Base-by-base conservation (phyloP, 1,140 invertebrate species). In the Ectropis grisescens region DNA sequence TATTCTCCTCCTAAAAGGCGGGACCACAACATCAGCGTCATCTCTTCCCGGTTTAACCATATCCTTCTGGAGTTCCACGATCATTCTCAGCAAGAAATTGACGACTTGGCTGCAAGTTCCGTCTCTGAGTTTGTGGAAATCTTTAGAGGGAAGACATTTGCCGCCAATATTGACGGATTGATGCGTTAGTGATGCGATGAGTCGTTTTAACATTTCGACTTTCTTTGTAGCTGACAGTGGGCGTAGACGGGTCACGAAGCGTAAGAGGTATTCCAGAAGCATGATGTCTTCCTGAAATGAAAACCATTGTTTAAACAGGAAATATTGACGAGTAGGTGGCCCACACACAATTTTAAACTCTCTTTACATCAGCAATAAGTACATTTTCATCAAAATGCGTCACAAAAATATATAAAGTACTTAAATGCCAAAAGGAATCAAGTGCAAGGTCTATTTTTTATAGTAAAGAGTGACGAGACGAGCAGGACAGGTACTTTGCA, bases 191-290 rank as follows among this genome's bases (percentile, higher is more conserved):
- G 88, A 84, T 2, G 87, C 87, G 10, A 89, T 70, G 2, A 91
- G 57, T 25, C 90, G 81, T 52, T 85, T 86, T 15, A 91, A 62
- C 1, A 91, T 68, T 29, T 84, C 83, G 22, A 84, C 83, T 45
- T 84, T 86, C 29, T 79, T 85, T 24, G 85, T 84, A 3, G 84
- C 65, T 0, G 80, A 82, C 34, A 89, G 74, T 1, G 88, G 88
- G 24, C 87, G 83, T 7, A 93, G 69, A 39, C 90, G 85, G 8
- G 83, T 86, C 7, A 92, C 54, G 56, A 93, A 91, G 24, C 88
- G 83, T 2, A 92, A 68, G n/a, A 93, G 57, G 62, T 93, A 93
- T 61, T 93, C 91, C 9, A 92, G 45, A 1, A 91, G 82, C 42
- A 88, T 89, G 25, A 86, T 84, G 24, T 85, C 85, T 33, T 84